Percentiles rank a stretch among this genome's conserved stretches.
phyloP scores from a whole-genome alignment of 2,797 vertebrate species.

The Falco biarmicus region DNA sequence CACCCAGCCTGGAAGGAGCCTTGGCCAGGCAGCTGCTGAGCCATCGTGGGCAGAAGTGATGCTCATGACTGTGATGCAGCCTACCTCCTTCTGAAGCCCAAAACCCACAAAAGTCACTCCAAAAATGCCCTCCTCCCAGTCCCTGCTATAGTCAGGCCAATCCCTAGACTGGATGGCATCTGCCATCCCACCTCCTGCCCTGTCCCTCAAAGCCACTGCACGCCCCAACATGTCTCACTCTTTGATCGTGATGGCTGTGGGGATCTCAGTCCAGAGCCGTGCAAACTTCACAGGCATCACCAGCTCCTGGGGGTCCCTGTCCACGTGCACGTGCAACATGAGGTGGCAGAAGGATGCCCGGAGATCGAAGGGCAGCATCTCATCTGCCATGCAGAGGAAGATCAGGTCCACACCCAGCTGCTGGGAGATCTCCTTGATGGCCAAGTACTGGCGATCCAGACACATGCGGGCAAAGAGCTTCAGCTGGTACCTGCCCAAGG shows the following conservation, averaged over 20 bases:
- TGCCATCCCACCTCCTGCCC: background rate
- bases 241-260: constrained; percentile 95
- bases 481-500: constrained; percentile 89
- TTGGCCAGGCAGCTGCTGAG: background rate
- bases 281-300: constrained; percentile 96
- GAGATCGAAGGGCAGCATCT: constrained; percentile 93
- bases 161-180: background rate
- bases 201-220: background rate
- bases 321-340: constrained; percentile 96
- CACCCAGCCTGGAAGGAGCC: background rate
- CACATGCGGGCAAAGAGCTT: constrained; percentile 98
- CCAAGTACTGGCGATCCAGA: constrained; percentile 96
- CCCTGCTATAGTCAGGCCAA: background rate
- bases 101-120: background rate
- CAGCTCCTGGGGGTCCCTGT: constrained; percentile 95
- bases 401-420: constrained; percentile 96
- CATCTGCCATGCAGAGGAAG: constrained; percentile 98
- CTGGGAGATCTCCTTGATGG: constrained; percentile 97
- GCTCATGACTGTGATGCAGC: background rate
- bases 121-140: background rate
- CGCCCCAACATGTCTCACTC: constrained; percentile 79
- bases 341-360: constrained; percentile 97
- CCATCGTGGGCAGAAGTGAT: background rate
- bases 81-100: background rate
- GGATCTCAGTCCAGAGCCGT: constrained; percentile 96